Evolutionary conservation across 1,140 invertebrate genomes (phyloP), one percentile per base, ranked within the genome.

Genomic region (Caenorhabditis brenneri): DNA sequence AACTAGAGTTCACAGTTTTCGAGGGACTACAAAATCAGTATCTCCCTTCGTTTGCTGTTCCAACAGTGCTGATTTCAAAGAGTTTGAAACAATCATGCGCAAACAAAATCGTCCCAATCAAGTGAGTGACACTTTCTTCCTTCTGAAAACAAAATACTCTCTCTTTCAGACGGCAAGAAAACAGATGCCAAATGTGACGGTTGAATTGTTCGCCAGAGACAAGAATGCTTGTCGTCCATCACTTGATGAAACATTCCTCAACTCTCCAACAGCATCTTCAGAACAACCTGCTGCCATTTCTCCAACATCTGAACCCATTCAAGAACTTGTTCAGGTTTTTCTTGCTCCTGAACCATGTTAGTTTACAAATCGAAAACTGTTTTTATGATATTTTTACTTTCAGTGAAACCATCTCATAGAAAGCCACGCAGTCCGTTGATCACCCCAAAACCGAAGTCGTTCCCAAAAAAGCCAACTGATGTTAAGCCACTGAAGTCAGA

Each of bases 171-270:
- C 60, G 22, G 31, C 60, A 4, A 33, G 60, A 65, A 65, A 65
- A n/a, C 60, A 65, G 60, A 65, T 65, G 60, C 60, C 33, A 65
- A 65, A 65, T 65, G 33, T 65, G 31, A 65, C 60, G n/a, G 60
- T 65, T n/a, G 60, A 65, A 19, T 16, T 65, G 24, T 65, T 65
- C 9, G 31, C 60, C 1, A 65, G 60, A 65, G 60, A 65, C 31
- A 65, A 65, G n/a, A 33, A 39, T 36, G 33, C 60, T n/a, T 33
- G 60, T n/a, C 60, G 60, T 65, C 60, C 33, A 65, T n/a, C 36
- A 16, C 31, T 65, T 19, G 31, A 65, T 65, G 60, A 36, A 27
- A 33, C 60, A n/a, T 33, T 65, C 12, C n/a, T 33, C 9, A 33
- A n/a, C 22, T 36, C 60, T n/a, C 31, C 60, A 24, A 7, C 24